Evolutionary conservation across 2,113 vertebrate species (phyloP).

Genomic region (Ahaetulla prasina): DNA sequence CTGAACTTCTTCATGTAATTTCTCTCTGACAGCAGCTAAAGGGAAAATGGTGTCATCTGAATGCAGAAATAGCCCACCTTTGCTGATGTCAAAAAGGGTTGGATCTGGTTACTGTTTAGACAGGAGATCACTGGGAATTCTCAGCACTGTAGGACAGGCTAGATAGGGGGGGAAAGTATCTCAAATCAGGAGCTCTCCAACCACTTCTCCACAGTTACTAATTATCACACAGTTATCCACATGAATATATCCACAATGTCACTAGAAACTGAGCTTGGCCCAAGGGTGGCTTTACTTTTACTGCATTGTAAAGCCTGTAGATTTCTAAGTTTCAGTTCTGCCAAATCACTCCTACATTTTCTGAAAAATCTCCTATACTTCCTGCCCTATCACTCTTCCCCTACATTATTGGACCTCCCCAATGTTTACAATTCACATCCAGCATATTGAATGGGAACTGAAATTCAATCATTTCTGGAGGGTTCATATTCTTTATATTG

Average conservation of each 20-base stretch:
- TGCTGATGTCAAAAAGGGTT: neutral
- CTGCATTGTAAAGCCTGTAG: neutral
- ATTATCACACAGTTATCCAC: too few relatives aligned
- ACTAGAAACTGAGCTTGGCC: neutral
- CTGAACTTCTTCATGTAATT: neutral
- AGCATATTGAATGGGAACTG: neutral
- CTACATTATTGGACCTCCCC: neutral
- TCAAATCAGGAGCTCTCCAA: neutral
- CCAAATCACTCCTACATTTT: neutral
- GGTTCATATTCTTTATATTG: neutral
- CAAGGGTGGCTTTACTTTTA: neutral
- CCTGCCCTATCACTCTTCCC: neutral
- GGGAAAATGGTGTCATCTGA: neutral
- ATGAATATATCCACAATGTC: neutral
- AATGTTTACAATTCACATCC: neutral
- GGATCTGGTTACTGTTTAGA: neutral
- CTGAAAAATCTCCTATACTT: neutral
- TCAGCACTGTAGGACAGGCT: neutral
- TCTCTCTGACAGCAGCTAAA: neutral
- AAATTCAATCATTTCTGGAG: neutral
- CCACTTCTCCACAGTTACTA: neutral
- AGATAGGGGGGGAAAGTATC: neutral
- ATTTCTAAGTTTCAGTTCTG: neutral
- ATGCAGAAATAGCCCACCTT: neutral
- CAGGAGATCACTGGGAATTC: neutral